Base-by-base conservation (phyloP, 92 coral and sea anemone genomes). In the Nematostella vectensis region DNA sequence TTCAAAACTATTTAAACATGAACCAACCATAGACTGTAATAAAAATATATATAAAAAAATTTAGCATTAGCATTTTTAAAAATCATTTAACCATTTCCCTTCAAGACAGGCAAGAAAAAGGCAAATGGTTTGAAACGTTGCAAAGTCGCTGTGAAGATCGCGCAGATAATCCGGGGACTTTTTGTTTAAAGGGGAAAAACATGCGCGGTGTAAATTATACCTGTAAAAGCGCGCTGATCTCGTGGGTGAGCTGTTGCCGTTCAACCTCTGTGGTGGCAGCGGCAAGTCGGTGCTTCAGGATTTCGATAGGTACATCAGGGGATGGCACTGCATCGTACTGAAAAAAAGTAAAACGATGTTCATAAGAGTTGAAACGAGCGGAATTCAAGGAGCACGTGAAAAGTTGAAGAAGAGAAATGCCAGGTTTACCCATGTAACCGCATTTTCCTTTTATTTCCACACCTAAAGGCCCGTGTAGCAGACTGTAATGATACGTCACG, bases 261-360 rank as follows among this genome's bases (percentile, higher is more conserved):
- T 86, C 70, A 27, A 49, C 54, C 19, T 48, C 54, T 37, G 71
- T 50, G 29, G 50, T 33, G 2, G 93, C 73, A 30, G 58, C 57
- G 33, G 65, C 57, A 4, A 86, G 62, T 48, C 83, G 85, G 38
- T 77, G 71, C 51, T 82, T 62, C 23, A 93, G 75, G 42, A 73
- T 86, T 57, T 68, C 81, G 48, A 93, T 69, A 19, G 85, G 82
- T 13, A 91, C 98, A 57, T 91, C 96, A 13, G 96, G 98, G 1
- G 83, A 78, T 16, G 98, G 91, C 15, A 91, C 79, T 13, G 95
- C 98, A 65, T 91, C 98, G 19, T 61, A 67, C 98, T 91, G 28
- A 53, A 20, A 11, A 18, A 55, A 11, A 58, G 19, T 11, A 23
- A 49, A 59, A 4, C 4, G 11, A 6, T 17, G 22, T 11, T 2